Percentiles rank a stretch among this genome's conserved stretches.
Evolutionary conservation across 2,113 vertebrate genomes (phyloP).

Genomic region (Tachuris rubrigastra): DNA sequence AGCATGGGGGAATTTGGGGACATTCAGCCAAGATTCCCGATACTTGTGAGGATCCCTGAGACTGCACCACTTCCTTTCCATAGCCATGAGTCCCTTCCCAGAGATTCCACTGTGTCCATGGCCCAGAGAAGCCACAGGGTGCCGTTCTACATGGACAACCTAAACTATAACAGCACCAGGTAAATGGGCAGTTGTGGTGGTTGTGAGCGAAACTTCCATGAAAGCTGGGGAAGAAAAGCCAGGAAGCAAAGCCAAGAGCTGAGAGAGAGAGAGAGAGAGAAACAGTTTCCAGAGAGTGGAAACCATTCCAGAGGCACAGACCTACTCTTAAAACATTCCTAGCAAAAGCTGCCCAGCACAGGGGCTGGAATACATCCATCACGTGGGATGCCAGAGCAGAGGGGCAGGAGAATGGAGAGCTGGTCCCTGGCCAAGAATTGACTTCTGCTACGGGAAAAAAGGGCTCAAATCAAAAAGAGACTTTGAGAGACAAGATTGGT

Average conservation of each 20-base stretch:
- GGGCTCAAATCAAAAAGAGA: not conserved
- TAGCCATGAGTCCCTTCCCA: constrained; percentile 32
- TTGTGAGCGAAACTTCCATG: not conserved
- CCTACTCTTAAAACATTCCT: not conserved
- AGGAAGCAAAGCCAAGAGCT: not conserved
- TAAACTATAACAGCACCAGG: constrained; percentile 44
- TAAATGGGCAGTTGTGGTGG: not conserved
- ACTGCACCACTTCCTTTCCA: constrained; percentile 1
- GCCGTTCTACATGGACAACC: constrained; percentile 66
- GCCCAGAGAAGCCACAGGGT: constrained; percentile 64
- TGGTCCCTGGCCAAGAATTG: not conserved
- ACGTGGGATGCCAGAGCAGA: not conserved
- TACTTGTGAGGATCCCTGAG: not conserved
- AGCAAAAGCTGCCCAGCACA: not conserved
- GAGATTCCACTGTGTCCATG: not conserved
- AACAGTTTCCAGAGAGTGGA: not conserved
- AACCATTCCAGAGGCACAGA: not conserved
- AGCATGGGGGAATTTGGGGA: not conserved
- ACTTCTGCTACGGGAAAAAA: not conserved
- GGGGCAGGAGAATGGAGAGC: not conserved
- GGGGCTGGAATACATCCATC: not conserved
- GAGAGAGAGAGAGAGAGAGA: not conserved
- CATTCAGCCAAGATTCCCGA: not conserved
- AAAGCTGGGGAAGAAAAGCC: not conserved
- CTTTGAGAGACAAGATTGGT: not conserved